These are phyloP conservation scores for Prolemur simus DNA, from an alignment of 2,113 vertebrate species.

Conservation along the genomic window DNA sequence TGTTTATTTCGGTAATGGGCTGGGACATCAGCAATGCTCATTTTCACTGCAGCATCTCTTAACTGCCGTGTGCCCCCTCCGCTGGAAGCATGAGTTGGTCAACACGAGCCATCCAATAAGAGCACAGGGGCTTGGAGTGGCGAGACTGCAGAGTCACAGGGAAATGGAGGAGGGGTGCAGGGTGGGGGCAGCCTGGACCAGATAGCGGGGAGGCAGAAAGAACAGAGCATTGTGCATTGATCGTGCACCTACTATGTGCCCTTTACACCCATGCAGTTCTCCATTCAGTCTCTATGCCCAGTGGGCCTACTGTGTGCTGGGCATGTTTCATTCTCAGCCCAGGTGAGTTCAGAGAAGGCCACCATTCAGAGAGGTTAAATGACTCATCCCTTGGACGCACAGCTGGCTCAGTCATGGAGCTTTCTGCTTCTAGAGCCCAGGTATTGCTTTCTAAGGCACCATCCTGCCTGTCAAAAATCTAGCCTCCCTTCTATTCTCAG, in stretches of 20 bases:
- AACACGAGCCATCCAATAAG: background rate
- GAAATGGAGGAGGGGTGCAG: background rate
- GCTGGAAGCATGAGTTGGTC: background rate
- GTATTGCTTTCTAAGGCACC: background rate
- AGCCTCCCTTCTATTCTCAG: background rate
- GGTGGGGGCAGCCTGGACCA: rapidly evolving
- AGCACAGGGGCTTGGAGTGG: background rate
- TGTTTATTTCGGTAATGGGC: background rate
- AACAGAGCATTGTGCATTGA: background rate
- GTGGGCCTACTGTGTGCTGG: background rate
- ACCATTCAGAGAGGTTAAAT: background rate
- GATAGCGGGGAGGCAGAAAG: background rate
- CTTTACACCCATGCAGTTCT: background rate
- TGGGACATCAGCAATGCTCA: background rate
- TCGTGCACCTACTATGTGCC: background rate
- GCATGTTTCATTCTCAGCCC: background rate
- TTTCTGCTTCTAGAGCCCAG: background rate
- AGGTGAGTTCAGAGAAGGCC: background rate
- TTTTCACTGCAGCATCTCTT: background rate
- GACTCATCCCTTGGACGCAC: background rate
- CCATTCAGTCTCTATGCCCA: rapidly evolving
- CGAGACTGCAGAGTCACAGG: rapidly evolving
- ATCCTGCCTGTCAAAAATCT: background rate
- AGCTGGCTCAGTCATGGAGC: background rate
- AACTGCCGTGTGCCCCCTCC: background rate